Conservation (phyloP, 2,888 invertebrate genomes). For the Cryptus armator region DNA sequence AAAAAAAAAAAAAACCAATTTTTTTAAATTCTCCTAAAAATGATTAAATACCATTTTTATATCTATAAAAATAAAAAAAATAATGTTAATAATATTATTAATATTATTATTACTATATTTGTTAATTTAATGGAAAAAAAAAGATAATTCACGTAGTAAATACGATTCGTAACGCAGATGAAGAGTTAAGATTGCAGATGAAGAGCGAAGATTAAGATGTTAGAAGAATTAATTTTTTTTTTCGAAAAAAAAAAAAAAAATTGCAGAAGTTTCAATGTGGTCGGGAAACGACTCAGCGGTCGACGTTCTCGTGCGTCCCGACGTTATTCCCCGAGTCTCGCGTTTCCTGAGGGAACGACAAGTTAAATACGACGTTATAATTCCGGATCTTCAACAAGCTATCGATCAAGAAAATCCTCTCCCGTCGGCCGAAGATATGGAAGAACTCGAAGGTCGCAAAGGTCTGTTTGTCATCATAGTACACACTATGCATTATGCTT, state of each 20-base stretch:
- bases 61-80: slow-evolving; percentile 15
- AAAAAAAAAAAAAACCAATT: no score
- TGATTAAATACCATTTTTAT: no score
- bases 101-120: neutral
- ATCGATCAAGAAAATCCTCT: slow-evolving; percentile 93
- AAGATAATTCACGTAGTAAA: neutral
- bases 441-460: slow-evolving; percentile 89
- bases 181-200: no score
- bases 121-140: neutral
- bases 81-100: neutral
- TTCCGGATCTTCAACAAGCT: slow-evolving; percentile 91
- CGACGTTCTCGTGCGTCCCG: slow-evolving; percentile 91
- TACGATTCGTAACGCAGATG: neutral
- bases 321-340: slow-evolving; percentile 88
- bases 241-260: slow-evolving; percentile 16
- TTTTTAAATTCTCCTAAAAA: no score
- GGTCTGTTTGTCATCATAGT: slow-evolving; percentile 74
- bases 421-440: slow-evolving; percentile 87
- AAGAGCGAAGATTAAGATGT: neutral
- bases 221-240: slow-evolving; percentile 35
- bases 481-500: no score
- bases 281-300: slow-evolving; percentile 88
- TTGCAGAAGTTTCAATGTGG: slow-evolving; percentile 89
- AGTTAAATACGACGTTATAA: slow-evolving; percentile 90
- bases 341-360: slow-evolving; percentile 88